Percentiles rank a stretch among this genome's conserved stretches.
These are phyloP conservation scores for Limanda limanda DNA, from an alignment of 2,113 vertebrate species.

Conservation along the genomic window DNA sequence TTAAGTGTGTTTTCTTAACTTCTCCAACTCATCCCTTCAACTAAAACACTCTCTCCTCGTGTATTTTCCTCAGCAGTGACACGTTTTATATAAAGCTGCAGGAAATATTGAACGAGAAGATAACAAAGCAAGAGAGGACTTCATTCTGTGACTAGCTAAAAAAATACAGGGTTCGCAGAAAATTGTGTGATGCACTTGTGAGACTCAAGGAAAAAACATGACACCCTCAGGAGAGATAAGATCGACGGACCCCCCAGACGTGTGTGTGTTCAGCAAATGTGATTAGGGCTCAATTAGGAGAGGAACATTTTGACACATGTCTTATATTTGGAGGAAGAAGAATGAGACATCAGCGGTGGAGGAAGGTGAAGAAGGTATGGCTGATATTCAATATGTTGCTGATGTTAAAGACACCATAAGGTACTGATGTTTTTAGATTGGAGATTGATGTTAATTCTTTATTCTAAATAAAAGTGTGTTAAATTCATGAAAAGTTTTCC, in stretches of 20 bases:
- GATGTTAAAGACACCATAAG: constrained; percentile 29
- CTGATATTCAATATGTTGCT: constrained; percentile 50
- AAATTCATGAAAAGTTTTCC: not conserved
- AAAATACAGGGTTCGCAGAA: constrained; percentile 11
- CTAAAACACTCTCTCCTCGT: not conserved
- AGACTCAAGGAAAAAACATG: constrained; percentile 54
- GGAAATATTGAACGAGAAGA: not conserved
- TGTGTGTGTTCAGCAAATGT: constrained; percentile 78
- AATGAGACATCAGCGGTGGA: constrained; percentile 50
- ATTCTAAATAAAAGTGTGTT: not conserved
- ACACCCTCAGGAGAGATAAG: constrained; percentile 66
- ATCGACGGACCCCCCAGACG: constrained; percentile 59
- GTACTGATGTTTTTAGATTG: constrained; percentile 25
- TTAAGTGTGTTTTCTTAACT: constrained; percentile 22
- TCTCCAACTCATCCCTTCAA: not conserved
- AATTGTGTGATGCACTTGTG: constrained; percentile 11
- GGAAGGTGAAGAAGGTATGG: constrained; percentile 38
- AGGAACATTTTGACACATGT: constrained; percentile 79
- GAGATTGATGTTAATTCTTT: not conserved
- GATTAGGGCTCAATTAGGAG: constrained; percentile 74
- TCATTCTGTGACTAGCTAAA: not conserved
- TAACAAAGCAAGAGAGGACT: not conserved
- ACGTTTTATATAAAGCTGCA: not conserved
- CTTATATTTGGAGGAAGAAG: constrained; percentile 71
- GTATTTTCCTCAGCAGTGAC: not conserved